These are phyloP conservation scores for Syrrhaptes paradoxus DNA, from an alignment of 2,113 vertebrate genomes.

Conservation along the genomic window DNA sequence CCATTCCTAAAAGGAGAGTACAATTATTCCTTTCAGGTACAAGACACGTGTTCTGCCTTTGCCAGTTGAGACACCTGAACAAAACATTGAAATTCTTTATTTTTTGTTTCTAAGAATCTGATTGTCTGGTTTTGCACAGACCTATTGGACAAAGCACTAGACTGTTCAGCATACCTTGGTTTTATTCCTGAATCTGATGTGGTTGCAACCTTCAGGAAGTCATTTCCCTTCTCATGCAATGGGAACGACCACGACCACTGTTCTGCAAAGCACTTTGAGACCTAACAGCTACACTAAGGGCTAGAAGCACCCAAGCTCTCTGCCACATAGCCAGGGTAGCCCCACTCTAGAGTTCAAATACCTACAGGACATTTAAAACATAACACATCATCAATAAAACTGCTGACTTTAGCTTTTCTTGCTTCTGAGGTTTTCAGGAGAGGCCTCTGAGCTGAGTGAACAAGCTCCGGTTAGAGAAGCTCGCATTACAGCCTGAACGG, in stretches of 20 bases:
- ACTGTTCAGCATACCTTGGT: not conserved
- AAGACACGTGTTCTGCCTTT: not conserved
- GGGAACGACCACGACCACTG: fast-evolving
- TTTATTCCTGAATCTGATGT: not conserved
- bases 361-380: not conserved
- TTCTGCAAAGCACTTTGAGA: not conserved
- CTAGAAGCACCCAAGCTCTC: not conserved
- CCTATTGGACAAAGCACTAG: not conserved
- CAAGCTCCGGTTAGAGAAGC: not conserved
- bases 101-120: not conserved
- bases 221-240: not conserved
- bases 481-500: not conserved
- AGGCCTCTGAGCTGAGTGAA: not conserved
- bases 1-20: not conserved
- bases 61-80: not conserved
- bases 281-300: not conserved
- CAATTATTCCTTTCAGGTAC: not conserved
- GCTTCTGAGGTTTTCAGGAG: not conserved
- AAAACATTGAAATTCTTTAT: not conserved
- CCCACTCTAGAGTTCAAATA: not conserved
- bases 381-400: not conserved
- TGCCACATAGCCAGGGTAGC: not conserved
- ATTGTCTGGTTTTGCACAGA: not conserved
- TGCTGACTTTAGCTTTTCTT: not conserved
- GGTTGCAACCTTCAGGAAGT: not conserved